These are phyloP conservation scores for Amblyopsis rosae DNA, from an alignment of 2,113 vertebrate species.

Conservation along the genomic window DNA sequence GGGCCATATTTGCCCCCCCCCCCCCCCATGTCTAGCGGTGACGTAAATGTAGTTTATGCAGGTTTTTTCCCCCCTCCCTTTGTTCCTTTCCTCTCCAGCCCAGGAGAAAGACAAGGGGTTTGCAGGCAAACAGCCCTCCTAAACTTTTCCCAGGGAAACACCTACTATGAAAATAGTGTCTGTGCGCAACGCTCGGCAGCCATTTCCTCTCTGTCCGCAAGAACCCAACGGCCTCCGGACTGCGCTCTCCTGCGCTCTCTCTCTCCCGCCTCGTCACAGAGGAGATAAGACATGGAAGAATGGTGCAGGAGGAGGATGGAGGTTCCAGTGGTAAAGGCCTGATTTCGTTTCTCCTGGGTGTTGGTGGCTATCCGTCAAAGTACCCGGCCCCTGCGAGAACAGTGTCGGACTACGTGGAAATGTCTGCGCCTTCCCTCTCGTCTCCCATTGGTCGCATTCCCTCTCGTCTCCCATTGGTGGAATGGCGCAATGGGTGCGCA, in stretches of 20 bases:
- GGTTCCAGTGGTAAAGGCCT: background rate
- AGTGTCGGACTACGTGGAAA: slow-evolving; percentile 46
- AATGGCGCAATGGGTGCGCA: slow-evolving; percentile 30
- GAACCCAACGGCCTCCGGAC: slow-evolving; percentile 19
- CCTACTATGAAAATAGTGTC: slow-evolving; percentile 73
- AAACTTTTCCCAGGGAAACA: slow-evolving; percentile 58
- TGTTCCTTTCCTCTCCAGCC: slow-evolving; percentile 41
- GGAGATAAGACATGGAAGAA: slow-evolving; percentile 12
- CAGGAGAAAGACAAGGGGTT: slow-evolving; percentile 35
- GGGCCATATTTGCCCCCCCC: slow-evolving; percentile 39
- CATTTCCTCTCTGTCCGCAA: slow-evolving; percentile 55
- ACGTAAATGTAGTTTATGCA: slow-evolving; percentile 45
- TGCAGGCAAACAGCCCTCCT: slow-evolving; percentile 49
- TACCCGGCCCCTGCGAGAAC: background rate
- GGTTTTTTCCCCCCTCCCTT: slow-evolving; percentile 39
- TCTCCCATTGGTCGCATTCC: slow-evolving; percentile 50
- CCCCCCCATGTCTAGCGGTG: slow-evolving; percentile 22
- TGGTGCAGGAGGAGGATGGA: slow-evolving; percentile 3
- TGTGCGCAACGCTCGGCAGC: slow-evolving; percentile 52
- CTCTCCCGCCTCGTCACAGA: slow-evolving; percentile 37
- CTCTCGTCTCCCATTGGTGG: slow-evolving; percentile 20
- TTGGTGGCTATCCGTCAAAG: slow-evolving; percentile 68
- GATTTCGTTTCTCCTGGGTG: background rate
- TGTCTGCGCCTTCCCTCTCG: slow-evolving; percentile 41
- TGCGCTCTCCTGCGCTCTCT: slow-evolving; percentile 46